Percentiles rank a stretch among this genome's conserved stretches.
Evolutionary conservation across 2,888 invertebrate genomes (phyloP).

Genomic region (Apamea crenata): DNA sequence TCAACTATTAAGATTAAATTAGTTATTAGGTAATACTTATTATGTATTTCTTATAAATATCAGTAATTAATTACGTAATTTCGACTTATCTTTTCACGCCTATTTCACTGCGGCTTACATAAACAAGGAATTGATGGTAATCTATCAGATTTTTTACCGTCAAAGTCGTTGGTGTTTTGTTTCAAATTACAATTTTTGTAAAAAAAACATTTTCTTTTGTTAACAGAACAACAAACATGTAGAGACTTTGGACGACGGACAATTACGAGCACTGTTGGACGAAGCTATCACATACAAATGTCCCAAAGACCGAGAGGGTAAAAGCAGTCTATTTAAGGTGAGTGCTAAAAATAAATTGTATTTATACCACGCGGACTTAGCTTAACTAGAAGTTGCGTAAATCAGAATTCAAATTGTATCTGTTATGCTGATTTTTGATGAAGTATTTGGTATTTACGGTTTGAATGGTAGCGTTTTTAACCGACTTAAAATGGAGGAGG

Average conservation of each 20-base stretch:
- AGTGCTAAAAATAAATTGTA: slow-evolving; percentile 37
- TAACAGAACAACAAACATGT: slow-evolving; percentile 88
- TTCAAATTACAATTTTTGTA: neutral
- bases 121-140: neutral
- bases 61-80: neutral
- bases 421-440: neutral
- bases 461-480: neutral
- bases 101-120: neutral
- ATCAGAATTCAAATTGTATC: neutral
- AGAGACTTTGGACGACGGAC: slow-evolving; percentile 93
- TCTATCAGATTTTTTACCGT: neutral
- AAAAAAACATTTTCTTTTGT: slow-evolving; percentile 51
- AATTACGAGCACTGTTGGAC: slow-evolving; percentile 94
- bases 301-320: slow-evolving; percentile 96
- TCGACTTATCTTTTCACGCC: neutral
- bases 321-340: slow-evolving; percentile 95
- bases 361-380: slow-evolving; percentile 8
- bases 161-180: neutral
- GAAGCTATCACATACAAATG: slow-evolving; percentile 96
- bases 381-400: slow-evolving; percentile 20
- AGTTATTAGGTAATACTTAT: neutral
- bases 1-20: neutral
- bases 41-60: neutral
- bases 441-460: neutral
- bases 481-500: neutral